Conservation (phyloP, 2,113 vertebrate genomes). For the Neodon shergylaensis region DNA sequence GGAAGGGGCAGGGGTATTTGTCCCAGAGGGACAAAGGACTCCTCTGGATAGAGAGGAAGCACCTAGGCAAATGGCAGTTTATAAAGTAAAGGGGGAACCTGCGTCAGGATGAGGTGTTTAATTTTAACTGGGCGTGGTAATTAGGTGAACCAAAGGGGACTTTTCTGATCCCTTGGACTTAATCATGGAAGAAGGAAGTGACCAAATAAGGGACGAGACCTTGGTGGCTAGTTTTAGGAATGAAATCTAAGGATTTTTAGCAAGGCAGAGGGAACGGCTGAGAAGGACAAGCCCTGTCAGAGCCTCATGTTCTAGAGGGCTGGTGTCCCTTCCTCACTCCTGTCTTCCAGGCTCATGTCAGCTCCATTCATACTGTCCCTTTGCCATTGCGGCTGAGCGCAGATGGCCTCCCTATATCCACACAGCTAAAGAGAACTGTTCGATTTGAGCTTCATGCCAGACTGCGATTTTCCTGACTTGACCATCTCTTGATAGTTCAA, state of each 20-base stretch:
- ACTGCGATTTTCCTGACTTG: fast-evolving
- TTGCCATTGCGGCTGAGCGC: background rate
- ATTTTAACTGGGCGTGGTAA: background rate
- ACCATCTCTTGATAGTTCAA: fast-evolving
- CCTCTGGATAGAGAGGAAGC: background rate
- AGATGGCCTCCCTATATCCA: background rate
- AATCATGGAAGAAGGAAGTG: background rate
- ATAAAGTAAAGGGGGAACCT: background rate
- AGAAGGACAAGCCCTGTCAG: background rate
- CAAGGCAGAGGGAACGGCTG: background rate
- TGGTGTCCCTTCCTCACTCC: background rate
- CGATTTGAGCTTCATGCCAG: background rate
- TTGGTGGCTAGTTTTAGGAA: background rate
- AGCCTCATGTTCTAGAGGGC: background rate
- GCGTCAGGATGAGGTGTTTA: background rate
- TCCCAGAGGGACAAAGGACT: background rate
- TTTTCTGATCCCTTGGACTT: background rate
- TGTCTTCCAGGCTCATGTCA: fast-evolving
- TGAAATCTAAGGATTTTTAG: background rate
- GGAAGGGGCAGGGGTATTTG: no score
- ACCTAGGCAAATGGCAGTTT: background rate
- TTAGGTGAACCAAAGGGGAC: background rate
- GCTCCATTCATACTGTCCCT: background rate
- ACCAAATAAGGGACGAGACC: background rate
- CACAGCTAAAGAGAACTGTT: background rate